Percentiles rank a stretch among this genome's conserved stretches.
Conservation (phyloP, 92 coral and sea anemone genomes). For the Galaxea fascicularis region DNA sequence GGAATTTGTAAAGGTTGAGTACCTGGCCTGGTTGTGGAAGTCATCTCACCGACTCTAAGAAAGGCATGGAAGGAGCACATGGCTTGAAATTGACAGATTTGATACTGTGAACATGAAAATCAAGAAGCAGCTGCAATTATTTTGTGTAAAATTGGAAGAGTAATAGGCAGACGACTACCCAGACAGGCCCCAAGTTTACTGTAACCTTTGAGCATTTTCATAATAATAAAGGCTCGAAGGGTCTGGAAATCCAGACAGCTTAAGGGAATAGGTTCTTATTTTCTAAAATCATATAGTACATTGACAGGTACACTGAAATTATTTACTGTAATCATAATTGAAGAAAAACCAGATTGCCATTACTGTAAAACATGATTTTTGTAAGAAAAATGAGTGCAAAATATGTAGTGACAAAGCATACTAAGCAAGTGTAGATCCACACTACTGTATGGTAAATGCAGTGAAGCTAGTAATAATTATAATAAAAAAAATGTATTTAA, state of each 20-base stretch:
- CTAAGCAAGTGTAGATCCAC: too few species aligned
- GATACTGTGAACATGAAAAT: conserved; percentile 32
- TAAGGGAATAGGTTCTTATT: conserved; percentile 67
- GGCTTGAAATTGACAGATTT: conserved; percentile 51
- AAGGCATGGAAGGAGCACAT: conserved; percentile 77
- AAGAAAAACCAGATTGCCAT: too few species aligned
- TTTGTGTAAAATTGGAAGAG: conserved; percentile 50
- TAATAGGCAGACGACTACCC: conserved; percentile 66
- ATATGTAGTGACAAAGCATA: too few species aligned
- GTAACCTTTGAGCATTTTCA: conserved; percentile 59
- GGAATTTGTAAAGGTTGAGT: too few species aligned
- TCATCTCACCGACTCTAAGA: conserved; percentile 68
- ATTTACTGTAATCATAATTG: too few species aligned
- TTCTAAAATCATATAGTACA: too few species aligned
- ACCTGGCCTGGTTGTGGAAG: conserved; percentile 29
- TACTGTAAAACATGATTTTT: too few species aligned
- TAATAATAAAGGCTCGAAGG: conserved; percentile 47
- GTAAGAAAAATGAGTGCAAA: too few species aligned
- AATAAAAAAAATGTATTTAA: too few species aligned
- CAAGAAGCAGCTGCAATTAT: conserved; percentile 30
- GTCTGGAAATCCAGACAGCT: conserved; percentile 44
- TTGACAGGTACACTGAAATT: too few species aligned
- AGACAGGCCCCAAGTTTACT: conserved; percentile 35
- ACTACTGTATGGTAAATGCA: too few species aligned
- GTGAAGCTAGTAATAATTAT: too few species aligned